Evolutionary conservation across 2,888 invertebrate species (phyloP), one percentile per base, ranked within the genome.

Genomic region (Onchidella celtica): DNA sequence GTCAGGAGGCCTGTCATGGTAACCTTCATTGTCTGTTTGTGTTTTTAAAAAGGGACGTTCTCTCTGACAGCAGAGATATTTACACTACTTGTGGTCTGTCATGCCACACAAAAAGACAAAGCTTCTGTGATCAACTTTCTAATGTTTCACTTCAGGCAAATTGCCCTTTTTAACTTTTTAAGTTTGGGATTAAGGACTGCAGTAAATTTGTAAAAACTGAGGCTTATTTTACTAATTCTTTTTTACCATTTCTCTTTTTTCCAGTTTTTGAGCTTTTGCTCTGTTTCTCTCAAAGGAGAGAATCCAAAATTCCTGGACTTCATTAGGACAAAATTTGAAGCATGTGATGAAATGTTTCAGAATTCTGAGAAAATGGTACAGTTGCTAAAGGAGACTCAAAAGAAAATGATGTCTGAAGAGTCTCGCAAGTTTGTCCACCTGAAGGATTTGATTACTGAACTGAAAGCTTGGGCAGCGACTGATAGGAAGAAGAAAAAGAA

Each of bases 191-290:
- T n/a, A n/a, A n/a, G n/a, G n/a, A n/a, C n/a, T n/a, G n/a, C n/a
- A n/a, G n/a, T n/a, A n/a, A n/a, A n/a, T n/a, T n/a, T n/a, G n/a
- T n/a, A n/a, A 55, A 11, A 55, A 55, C 17, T 55, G 17, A 55
- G 17, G 17, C 11, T 14, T 55, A 55, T 14, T 55, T 17, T 14
- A 17, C 55, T 55, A 55, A 55, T 17, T 17, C 11, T 55, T 59
- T 27, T 59, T 6, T 65, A 34, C 21, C 21, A 21, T 36, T 34
- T 38, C 17, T 69, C 27, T 63, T 72, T 9, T 68, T 72, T 90
- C 40, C 87, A 91, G 91, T 90, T 91, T 79, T 69, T 90, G 69
- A 77, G 78, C 59, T 86, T 88, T 70, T 89, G 89, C 83, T 83
- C 85, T 61, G 76, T 74, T 38, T 74, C 85, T 69, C 83, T 89